A percentile compares a stretch with the other conserved stretches of the same genome.
Conservation (phyloP, 64 coral and sea anemone genomes). For the Hydrozoanthus tunicans region DNA sequence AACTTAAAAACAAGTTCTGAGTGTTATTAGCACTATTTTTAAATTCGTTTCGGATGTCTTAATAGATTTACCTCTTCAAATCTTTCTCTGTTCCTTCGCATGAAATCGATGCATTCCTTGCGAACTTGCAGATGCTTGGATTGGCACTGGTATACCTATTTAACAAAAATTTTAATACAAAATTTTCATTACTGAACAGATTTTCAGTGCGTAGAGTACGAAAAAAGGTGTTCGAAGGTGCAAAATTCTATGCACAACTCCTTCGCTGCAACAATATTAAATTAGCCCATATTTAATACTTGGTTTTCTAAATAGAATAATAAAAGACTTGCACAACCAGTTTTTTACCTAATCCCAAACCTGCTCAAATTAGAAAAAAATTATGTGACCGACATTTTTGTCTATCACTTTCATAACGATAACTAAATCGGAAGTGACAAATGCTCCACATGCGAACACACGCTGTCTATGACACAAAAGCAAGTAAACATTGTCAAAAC, state of each 20-base stretch:
- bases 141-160: conserved; percentile 94
- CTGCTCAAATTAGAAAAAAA: neutral
- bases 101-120: conserved; percentile 97
- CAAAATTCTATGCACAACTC: neutral
- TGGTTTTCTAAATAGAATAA: neutral
- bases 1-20: neutral
- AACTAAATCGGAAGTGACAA: conserved; percentile 35
- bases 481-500: conserved; percentile 1
- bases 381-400: conserved; percentile 15
- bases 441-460: conserved; percentile 1
- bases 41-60: neutral
- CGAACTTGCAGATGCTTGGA: conserved; percentile 88
- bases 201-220: no score
- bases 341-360: neutral
- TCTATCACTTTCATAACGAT: conserved; percentile 7
- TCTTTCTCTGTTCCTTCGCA: conserved; percentile 85
- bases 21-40: neutral
- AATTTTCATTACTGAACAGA: neutral
- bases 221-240: no score
- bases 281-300: neutral
- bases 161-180: neutral
- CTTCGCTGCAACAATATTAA: neutral
- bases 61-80: conserved; percentile 88
- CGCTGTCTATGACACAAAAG: neutral
- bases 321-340: neutral